Base-by-base conservation (phyloP, 2,888 invertebrate species). In the Linnaemya vulpina region DNA sequence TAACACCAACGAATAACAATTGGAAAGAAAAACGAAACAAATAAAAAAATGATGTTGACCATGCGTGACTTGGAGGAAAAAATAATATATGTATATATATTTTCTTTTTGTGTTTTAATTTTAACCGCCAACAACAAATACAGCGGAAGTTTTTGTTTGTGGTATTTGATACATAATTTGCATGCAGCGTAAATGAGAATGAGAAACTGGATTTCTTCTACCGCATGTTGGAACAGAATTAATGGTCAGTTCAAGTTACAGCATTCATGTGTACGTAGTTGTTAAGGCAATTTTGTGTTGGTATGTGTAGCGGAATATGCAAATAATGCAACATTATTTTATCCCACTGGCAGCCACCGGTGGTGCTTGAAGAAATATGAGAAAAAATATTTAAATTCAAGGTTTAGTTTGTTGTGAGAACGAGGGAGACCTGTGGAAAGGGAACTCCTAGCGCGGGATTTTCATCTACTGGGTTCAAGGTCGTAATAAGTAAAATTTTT, bases 81-180 rank as follows among this genome's bases (percentile, higher is more conserved):
- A 17, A 60, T 13, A 38, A n/a, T n/a, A n/a, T n/a, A n/a, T n/a
- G n/a, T n/a, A n/a, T n/a, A n/a, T n/a, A n/a, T n/a, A n/a, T n/a
- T n/a, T n/a, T n/a, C n/a, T n/a, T n/a, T n/a, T n/a, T n/a, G n/a
- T n/a, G n/a, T n/a, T 10, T 7, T 70, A 73, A 76, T 43, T 40
- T 68, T 51, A 58, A 65, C 51, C 62, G 22, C 55, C 83, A 63
- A 60, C 68, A 75, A 63, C 68, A 80, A 74, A 51, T 60, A 63
- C 79, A 70, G 53, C 84, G 84, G 84, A 84, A 75, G 75, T 84
- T 79, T 84, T 75, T 74, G 68, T 58, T 83, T 53, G 55, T 75
- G 63, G 60, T 46, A 74, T 67, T 77, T 51, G 67, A 77, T 40
- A 73, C 30, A 46, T 25, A 30, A 53, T 5, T 7, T 13, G 7